Conservation (phyloP, 2,888 invertebrate species). For the Dorcus parallelipipedus region DNA sequence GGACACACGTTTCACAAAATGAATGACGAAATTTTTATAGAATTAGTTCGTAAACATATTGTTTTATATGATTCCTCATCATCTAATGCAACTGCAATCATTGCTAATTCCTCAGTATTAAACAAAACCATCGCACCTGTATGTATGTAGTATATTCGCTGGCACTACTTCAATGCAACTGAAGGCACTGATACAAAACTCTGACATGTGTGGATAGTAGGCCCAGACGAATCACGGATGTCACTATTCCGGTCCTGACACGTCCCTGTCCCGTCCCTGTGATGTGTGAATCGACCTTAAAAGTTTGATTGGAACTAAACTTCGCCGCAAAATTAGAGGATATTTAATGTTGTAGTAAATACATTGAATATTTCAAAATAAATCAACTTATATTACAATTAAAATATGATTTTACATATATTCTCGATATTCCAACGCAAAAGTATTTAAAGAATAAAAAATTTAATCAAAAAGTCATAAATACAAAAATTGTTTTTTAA, state of each 20-base stretch:
- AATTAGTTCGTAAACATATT: background rate
- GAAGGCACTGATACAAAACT: background rate
- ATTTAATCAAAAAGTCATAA: no score
- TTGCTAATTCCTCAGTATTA: background rate
- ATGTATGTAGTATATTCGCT: background rate
- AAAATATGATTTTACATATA: no score
- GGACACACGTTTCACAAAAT: background rate
- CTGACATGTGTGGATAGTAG: background rate
- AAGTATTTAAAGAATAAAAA: no score
- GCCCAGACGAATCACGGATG: background rate
- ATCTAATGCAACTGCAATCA: conserved; percentile 10
- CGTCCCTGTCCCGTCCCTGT: background rate
- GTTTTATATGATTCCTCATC: conserved; percentile 11
- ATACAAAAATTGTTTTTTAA: no score
- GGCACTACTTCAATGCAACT: background rate
- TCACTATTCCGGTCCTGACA: background rate
- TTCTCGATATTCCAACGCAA: no score
- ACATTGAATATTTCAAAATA: no score
- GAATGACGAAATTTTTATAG: no score
- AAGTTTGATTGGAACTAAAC: no score
- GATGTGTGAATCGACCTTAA: background rate
- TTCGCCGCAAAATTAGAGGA: no score
- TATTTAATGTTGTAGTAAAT: no score
- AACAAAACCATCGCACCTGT: no score
- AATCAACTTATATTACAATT: no score